Evolutionary conservation across 2,113 vertebrate species (phyloP), one percentile per base, ranked within the genome.

Genomic region (Dinomys branickii): DNA sequence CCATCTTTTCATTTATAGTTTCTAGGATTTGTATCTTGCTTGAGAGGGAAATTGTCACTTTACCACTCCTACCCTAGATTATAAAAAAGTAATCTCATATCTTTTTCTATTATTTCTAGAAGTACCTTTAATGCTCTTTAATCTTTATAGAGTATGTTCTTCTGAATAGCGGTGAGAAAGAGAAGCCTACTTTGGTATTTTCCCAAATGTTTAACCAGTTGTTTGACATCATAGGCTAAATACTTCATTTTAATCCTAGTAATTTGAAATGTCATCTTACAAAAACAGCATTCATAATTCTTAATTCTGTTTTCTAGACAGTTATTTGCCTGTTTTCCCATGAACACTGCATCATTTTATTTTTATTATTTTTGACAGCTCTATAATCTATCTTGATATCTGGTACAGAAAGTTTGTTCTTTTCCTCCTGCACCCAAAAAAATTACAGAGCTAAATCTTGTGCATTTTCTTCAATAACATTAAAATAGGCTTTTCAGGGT

Each of bases 341-440:
- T 95, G 65, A 97, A 94, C 73, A 94, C 30, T 52, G 12, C 33
- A 73, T 88, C 77, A 85, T 80, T 91, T 96, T 75, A 87, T 82
- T 95, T 93, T 95, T 77, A 86, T 47, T n/a, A 44, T 90, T 95
- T 90, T 90, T 20, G 83, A 89, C 58, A 94, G 6, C 44, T 85
- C 75, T 94, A 61, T 73, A 90, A 65, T 92, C 61, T 93, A 41
- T 69, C 26, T 78, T 78, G 35, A 80, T 95, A 78, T 77, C 14
- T 54, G 16, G 7, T 63, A 69, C 41, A 61, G 59, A 88, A 83
- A 69, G 35, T 84, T 84, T 14, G 35, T 87, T 5, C 20, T 30
- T 47, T 30, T 41, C 38, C 28, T 14, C 3, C 4, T 2, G 1
- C 0, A 6, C 14, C 28, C 9, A 12, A 0, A 5, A 5, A 50